These are phyloP conservation scores for Griposia aprilina DNA, from an alignment of 2,888 invertebrate genomes.

Conservation along the genomic window DNA sequence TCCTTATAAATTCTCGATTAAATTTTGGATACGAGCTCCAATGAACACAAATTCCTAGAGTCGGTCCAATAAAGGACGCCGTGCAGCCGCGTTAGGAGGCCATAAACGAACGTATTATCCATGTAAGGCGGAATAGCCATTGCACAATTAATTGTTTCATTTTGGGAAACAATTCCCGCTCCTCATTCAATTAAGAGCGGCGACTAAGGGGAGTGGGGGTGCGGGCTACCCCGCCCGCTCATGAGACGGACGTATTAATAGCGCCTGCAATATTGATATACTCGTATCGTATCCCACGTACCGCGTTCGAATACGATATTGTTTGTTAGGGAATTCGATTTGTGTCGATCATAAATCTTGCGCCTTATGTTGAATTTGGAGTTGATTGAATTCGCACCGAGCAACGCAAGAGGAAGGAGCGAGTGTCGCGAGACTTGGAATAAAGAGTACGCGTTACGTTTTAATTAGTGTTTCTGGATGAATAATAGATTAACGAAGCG, in stretches of 20 bases:
- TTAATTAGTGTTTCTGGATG: slow-evolving; percentile 82
- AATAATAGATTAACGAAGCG: slow-evolving; percentile 81
- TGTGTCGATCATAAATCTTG: slow-evolving; percentile 91
- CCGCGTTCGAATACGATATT: slow-evolving; percentile 89
- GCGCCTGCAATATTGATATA: slow-evolving; percentile 91
- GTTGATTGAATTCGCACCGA: slow-evolving; percentile 87
- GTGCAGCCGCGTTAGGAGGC: slow-evolving; percentile 90
- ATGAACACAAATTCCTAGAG: slow-evolving; percentile 90
- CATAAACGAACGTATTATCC: slow-evolving; percentile 91
- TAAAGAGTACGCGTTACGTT: slow-evolving; percentile 66
- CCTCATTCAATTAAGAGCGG: slow-evolving; percentile 91
- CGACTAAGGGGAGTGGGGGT: slow-evolving; percentile 83
- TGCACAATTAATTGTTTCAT: slow-evolving; percentile 91
- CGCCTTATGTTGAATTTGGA: slow-evolving; percentile 89
- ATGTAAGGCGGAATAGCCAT: slow-evolving; percentile 91
- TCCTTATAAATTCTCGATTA: slow-evolving; percentile 90
- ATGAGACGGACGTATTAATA: slow-evolving; percentile 91
- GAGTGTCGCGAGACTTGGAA: slow-evolving; percentile 62
- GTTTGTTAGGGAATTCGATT: slow-evolving; percentile 91
- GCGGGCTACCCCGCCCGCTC: slow-evolving; percentile 83
- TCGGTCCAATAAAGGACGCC: slow-evolving; percentile 90
- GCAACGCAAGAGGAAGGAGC: slow-evolving; percentile 75
- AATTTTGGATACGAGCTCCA: slow-evolving; percentile 90
- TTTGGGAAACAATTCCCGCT: slow-evolving; percentile 91
- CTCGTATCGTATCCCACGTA: slow-evolving; percentile 89